A percentile compares a stretch with the other conserved stretches of the same genome.
Evolutionary conservation across 2,113 vertebrate species (phyloP).

Genomic region (Antigone vipio): DNA sequence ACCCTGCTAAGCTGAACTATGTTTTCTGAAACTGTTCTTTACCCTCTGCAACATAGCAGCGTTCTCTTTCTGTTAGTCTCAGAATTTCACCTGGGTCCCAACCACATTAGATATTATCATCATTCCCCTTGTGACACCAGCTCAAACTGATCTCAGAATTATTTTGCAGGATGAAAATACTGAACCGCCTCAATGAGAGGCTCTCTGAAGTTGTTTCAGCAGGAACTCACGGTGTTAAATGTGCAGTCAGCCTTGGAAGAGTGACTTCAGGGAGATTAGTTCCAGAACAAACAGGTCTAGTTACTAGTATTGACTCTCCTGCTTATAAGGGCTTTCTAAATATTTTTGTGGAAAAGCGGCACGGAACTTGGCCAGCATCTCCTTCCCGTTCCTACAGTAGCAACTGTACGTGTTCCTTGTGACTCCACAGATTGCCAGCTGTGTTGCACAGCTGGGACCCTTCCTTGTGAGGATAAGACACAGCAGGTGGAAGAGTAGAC

Average conservation of each 20-base stretch:
- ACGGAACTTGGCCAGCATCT: background rate
- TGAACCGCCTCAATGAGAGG: background rate
- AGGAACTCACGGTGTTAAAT: background rate
- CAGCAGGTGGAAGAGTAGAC: background rate
- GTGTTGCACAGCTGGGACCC: background rate
- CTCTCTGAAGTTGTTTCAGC: background rate
- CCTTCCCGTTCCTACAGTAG: background rate
- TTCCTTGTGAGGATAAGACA: background rate
- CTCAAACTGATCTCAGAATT: background rate
- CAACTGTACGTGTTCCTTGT: background rate
- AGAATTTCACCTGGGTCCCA: background rate
- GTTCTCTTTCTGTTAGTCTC: background rate
- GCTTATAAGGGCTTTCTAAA: constrained; percentile 7
- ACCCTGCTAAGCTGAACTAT: background rate
- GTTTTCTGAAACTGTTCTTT: background rate
- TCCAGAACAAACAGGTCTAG: constrained; percentile 13
- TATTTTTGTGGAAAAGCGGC: constrained; percentile 17
- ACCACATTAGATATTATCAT: background rate
- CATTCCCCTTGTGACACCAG: background rate
- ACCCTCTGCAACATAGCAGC: background rate
- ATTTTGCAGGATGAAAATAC: constrained; percentile 12
- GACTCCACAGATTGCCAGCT: background rate
- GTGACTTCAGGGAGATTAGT: background rate
- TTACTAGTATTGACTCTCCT: background rate
- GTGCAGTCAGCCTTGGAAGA: background rate